Evolutionary conservation across 92 coral and sea anemone genomes (phyloP).

Genomic region (Chrysogorgia sp.): DNA sequence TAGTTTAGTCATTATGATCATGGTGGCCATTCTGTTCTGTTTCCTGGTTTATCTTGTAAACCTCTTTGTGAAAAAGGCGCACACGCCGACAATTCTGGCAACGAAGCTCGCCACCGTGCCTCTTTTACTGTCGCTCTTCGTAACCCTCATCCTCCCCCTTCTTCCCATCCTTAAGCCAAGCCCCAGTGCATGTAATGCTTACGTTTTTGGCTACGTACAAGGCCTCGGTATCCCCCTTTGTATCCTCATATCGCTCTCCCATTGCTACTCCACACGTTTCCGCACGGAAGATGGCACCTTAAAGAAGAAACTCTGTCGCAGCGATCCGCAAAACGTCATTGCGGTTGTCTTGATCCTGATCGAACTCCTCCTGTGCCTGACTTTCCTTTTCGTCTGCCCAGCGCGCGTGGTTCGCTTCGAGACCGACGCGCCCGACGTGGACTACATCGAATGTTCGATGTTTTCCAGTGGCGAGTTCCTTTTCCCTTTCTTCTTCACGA

Average conservation of each 20-base stretch:
- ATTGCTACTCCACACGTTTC: conserved; percentile 67
- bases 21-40: conserved; percentile 78
- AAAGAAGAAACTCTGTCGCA: conserved; percentile 50
- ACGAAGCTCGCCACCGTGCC: conserved; percentile 74
- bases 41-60: conserved; percentile 71
- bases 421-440: conserved; percentile 75
- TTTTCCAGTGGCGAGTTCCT: conserved; percentile 76
- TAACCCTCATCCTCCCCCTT: conserved; percentile 80
- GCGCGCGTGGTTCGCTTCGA: conserved; percentile 69
- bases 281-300: conserved; percentile 69
- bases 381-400: conserved; percentile 61
- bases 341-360: conserved; percentile 60
- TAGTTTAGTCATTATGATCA: conserved; percentile 72
- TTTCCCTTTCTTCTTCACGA: conserved; percentile 69
- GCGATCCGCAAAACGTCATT: conserved; percentile 68
- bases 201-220: conserved; percentile 75
- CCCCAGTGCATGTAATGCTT: conserved; percentile 80
- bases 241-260: conserved; percentile 73
- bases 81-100: conserved; percentile 75
- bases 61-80: conserved; percentile 73
- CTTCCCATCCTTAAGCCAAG: conserved; percentile 87
- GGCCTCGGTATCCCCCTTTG: conserved; percentile 86
- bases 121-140: conserved; percentile 70
- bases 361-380: conserved; percentile 67
- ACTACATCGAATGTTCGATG: conserved; percentile 88